These are phyloP conservation scores for Aporophyla nigra DNA, from an alignment of 2,888 invertebrate genomes.

Conservation along the genomic window DNA sequence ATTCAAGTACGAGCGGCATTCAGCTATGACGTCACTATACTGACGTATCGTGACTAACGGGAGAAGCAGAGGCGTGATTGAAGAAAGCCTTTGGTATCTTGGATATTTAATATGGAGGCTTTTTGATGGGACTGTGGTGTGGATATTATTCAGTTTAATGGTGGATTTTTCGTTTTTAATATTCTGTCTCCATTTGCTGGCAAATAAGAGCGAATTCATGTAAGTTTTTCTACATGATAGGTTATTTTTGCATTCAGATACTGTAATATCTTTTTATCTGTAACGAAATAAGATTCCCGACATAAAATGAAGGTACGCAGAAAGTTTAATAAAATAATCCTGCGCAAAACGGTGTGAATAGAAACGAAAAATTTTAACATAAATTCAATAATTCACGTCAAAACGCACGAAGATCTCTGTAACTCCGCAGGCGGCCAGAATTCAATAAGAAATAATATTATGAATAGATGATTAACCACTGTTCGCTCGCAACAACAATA, in stretches of 20 bases:
- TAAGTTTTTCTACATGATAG: not conserved
- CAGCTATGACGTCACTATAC: conserved; percentile 1
- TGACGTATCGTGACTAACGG: not conserved
- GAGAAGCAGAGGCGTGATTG: not conserved
- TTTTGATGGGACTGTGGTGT: not conserved
- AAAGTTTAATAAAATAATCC: conserved; percentile 23
- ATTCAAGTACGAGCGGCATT: conserved; percentile 14
- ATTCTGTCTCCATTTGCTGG: not conserved
- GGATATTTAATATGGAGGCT: not conserved
- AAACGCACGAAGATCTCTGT: not conserved
- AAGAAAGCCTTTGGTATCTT: conserved; percentile 1
- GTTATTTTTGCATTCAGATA: not conserved
- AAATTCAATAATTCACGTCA: conserved; percentile 18
- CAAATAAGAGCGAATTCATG: not conserved
- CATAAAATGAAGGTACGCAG: not conserved
- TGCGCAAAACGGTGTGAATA: conserved; percentile 5
- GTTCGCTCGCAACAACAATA: conserved; percentile 29
- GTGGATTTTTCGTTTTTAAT: not conserved
- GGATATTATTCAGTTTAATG: not conserved
- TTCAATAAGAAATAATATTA: conserved; percentile 42
- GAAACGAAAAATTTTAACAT: conserved; percentile 11
- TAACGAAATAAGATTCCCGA: not conserved
- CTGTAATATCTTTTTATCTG: not conserved
- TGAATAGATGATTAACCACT: conserved; percentile 41
- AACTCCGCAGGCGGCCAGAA: not conserved